Evolutionary conservation across 2,888 invertebrate species (phyloP).

Genomic region (Brachypalpus laphriformis): DNA sequence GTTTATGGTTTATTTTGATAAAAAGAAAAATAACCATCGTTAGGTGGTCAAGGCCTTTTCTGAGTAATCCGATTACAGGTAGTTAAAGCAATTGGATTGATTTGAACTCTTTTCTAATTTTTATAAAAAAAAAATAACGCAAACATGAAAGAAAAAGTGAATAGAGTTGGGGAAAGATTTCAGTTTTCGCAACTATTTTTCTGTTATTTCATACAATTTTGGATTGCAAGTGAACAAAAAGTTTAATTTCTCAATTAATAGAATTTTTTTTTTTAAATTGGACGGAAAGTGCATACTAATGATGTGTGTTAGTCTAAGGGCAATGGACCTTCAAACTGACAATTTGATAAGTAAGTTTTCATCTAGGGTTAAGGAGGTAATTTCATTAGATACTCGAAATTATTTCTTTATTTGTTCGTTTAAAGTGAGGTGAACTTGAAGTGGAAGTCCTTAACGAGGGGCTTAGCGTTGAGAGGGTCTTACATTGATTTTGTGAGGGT

Average conservation of each 20-base stretch:
- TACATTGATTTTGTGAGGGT: too few species aligned
- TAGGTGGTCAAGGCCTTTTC: slow-evolving; percentile 47
- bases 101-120: slow-evolving; percentile 4
- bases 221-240: background rate
- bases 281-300: background rate
- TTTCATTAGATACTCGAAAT: background rate
- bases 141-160: slow-evolving; percentile 15
- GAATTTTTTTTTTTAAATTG: background rate
- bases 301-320: background rate
- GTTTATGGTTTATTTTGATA: slow-evolving; percentile 4
- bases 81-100: slow-evolving; percentile 33
- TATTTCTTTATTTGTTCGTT: background rate
- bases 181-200: slow-evolving; percentile 1
- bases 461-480: too few species aligned
- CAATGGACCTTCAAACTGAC: background rate
- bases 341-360: background rate
- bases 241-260: background rate
- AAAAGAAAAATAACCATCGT: slow-evolving; percentile 29
- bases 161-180: background rate
- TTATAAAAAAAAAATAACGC: background rate
- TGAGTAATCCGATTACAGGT: slow-evolving; percentile 50
- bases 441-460: too few species aligned
- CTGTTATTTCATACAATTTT: background rate
- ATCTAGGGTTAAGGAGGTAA: background rate
- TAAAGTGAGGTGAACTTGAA: too few species aligned